Evolutionary conservation across 2,888 invertebrate genomes (phyloP).

Genomic region (Lacanobia wlatinum): DNA sequence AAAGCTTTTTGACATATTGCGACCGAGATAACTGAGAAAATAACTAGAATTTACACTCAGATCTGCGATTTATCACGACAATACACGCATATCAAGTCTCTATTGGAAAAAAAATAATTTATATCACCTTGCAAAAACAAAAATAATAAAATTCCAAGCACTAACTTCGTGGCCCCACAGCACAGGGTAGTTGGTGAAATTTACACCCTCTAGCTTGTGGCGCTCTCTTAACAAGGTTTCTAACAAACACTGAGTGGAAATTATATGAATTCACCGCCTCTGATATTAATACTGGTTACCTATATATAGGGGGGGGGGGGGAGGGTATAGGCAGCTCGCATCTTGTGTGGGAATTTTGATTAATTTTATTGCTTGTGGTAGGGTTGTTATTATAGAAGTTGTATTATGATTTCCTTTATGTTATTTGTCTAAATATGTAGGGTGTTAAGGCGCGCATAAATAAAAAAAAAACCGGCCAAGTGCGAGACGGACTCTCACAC

Average conservation of each 20-base stretch:
- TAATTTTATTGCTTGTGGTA: conserved; percentile 21
- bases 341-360: conserved; percentile 17
- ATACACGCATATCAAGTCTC: too few relatives aligned
- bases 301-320: too few relatives aligned
- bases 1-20: too few relatives aligned
- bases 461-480: too few relatives aligned
- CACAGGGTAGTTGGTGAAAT: conserved; percentile 82
- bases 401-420: too few relatives aligned
- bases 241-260: conserved; percentile 85
- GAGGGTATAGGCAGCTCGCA: conserved; percentile 41
- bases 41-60: too few relatives aligned
- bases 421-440: too few relatives aligned
- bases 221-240: conserved; percentile 86
- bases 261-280: conserved; percentile 78
- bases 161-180: conserved; percentile 71
- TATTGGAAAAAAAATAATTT: too few relatives aligned
- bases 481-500: too few relatives aligned
- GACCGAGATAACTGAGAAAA: too few relatives aligned
- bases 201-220: conserved; percentile 83
- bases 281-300: conserved; percentile 70
- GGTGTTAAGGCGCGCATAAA: too few relatives aligned
- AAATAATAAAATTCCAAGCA: not conserved
- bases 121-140: not conserved
- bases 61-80: too few relatives aligned
- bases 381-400: not conserved